Base-by-base conservation (phyloP, 2,113 vertebrate species). In the Hystrix cristata region DNA sequence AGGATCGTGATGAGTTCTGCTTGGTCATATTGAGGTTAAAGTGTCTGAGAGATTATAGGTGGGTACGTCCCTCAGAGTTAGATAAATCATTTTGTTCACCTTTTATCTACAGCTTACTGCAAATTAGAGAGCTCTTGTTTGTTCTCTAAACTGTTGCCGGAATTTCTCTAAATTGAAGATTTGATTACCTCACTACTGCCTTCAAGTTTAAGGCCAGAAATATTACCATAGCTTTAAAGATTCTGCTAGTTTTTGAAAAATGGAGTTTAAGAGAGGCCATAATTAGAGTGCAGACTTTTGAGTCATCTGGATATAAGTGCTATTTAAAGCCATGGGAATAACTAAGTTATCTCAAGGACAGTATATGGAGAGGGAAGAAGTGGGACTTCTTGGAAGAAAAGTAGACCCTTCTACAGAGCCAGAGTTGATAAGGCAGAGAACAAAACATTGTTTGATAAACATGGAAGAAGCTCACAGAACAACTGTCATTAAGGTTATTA, bases 321-420 rank as follows among this genome's bases (percentile, higher is more conserved):
- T 90, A 31, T 78, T 90, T 90, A 96, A 90, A 90, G 23, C 43
- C 27, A 46, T 85, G 57, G 51, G 53, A 93, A 92, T 90, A 95
- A 62, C 3, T 34, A 74, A 51, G 29, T 60, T 57, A 87, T 71
- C 15, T 59, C 62, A 86, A 87, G 27, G 23, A 95, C 2, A 92
- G 6, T 31, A 27, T 59, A 53, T 8, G 8, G 31, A 60, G 3
- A 80, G 5, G 43, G 29, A 81, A 81, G 29, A 27, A 85, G 34
- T 21, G 51, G 16, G 13, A 9, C 31, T 78, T 69, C 81, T 82
- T 82, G 57, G 11, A 78, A 82, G 62, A 83, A 81, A 81, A 92
- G 59, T 0, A 55, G 27, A 74, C 7, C 15, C 60, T 27, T 74
- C 23, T 57, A 78, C 5, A 67, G 34, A 1, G 15, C 8, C 57